Evolutionary conservation across 1,140 invertebrate genomes (phyloP).

Genomic region (Drosophila mayri): DNA sequence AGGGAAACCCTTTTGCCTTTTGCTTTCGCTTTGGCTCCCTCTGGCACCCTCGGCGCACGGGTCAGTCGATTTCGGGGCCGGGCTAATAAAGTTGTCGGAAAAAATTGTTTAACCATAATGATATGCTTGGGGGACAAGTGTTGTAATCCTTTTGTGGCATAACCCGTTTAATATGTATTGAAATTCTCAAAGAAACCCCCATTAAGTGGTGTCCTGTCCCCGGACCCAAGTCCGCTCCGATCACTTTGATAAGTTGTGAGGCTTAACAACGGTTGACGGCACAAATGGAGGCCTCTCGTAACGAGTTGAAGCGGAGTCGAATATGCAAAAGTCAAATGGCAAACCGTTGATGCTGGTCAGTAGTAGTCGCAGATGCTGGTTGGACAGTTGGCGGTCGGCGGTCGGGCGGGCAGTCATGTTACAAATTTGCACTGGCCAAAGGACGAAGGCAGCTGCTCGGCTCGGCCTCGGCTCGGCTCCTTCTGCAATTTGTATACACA

Average conservation of each 20-base stretch:
- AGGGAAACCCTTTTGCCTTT: conserved; percentile 33
- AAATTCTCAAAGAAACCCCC: conserved; percentile 74
- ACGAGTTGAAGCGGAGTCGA: conserved; percentile 53
- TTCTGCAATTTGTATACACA: conserved; percentile 76
- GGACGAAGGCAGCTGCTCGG: conserved; percentile 56
- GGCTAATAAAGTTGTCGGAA: conserved; percentile 80
- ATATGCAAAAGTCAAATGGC: conserved; percentile 82
- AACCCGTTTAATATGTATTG: conserved; percentile 82
- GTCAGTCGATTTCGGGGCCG: conserved; percentile 51
- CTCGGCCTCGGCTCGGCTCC: conserved; percentile 52
- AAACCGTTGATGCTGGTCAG: conserved; percentile 29
- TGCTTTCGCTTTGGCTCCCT: not conserved
- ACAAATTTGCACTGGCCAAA: conserved; percentile 62
- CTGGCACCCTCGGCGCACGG: conserved; percentile 25
- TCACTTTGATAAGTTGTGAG: conserved; percentile 79
- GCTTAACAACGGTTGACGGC: conserved; percentile 79
- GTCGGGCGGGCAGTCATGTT: conserved; percentile 70
- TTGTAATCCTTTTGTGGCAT: conserved; percentile 82
- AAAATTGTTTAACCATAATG: conserved; percentile 82
- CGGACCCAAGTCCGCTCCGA: conserved; percentile 44
- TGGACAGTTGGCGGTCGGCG: conserved; percentile 10
- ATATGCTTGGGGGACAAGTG: conserved; percentile 79
- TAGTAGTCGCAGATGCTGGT: conserved; percentile 35
- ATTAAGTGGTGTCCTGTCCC: conserved; percentile 70
- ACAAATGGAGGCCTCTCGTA: conserved; percentile 57